Base-by-base conservation (phyloP, 1,140 invertebrate genomes). In the Drosophila ogumai region DNA sequence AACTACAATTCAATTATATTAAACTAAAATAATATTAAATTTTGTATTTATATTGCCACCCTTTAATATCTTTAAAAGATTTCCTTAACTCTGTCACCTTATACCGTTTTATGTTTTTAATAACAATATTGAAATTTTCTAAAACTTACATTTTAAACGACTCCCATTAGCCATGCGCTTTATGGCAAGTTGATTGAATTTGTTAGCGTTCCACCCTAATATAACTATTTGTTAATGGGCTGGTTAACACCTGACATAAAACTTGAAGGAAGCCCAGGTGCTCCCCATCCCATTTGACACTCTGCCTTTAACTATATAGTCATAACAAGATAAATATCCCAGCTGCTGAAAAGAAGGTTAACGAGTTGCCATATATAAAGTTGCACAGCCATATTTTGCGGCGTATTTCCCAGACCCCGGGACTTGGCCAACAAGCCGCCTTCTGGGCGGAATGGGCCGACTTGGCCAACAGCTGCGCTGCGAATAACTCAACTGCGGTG, bases 401-500 rank as follows among this genome's bases (percentile, higher is more conserved):
- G 75, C 61, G 56, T 34, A 79, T 17, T 40, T 19, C 19, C 31
- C 49, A 15, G n/a, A 34, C 38, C 25, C 34, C 54, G 25, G 34
- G 52, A 55, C 36, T 15, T 38, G 15, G 19, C 17, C 34, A 65
- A 28, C 19, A 36, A 41, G 17, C 40, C 49, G 61, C 55, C 50
- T 71, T 64, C 59, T 32, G 55, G 28, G 28, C 32, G 43, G 40
- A 72, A 17, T 41, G 44, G 66, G 78, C 52, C 64, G 60, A 81
- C 82, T 87, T 79, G 80, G 84, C 66, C 71, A 82, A 82, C 82
- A 86, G 71, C 82, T 86, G 82, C 75, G 75, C 79, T 69, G 82
- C 84, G 72, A 87, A 88, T 87, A 87, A 88, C 75, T 87, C 84
- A 82, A 87, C 82, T 88, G 79, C 79, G 82, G 75, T 86, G 82